Base-by-base conservation (phyloP, 2,797 vertebrate species). In the Menidia menidia region DNA sequence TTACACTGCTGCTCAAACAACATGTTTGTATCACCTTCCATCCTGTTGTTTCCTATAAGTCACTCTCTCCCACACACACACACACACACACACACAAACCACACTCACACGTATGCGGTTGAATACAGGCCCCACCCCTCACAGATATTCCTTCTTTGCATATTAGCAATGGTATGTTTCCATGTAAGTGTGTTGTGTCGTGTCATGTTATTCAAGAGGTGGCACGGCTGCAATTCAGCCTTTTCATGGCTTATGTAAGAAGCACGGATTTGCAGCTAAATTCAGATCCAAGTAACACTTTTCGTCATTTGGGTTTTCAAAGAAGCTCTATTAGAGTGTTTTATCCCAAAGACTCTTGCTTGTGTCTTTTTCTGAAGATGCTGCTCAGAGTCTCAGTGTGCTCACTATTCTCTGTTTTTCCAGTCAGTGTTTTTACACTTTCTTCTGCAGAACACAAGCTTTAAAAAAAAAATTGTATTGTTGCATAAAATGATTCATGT, bases 121-220 rank as follows among this genome's bases (percentile, higher is more conserved):
- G 3, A 54, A 62, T 14, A 52, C 51, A 56, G 53, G 25, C 42
- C 59, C 68, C 66, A 15, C 41, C 72, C 47, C 30, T 16, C 60
- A 35, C 9, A 2, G 1, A 51, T 10, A 9, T 51, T 57, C 11
- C 63, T 67, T 59, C 30, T 84, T 88, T 85, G 84, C 80, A 86
- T 85, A 60, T 71, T 61, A 68, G 65, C 48, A 59, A 33, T 10
- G 2, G 19, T 18, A 9, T 61, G 48, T 30, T 45, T 48, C 52
- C 52, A 2, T 4, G 14, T 16, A 39, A 6, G 15, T 43, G 19
- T 25, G 32, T 31, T 32, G 15, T 39, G 58, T 72, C 50, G 48
- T 31, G 64, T 73, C 45, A 64, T 31, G 41, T 33, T 55, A 15
- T 33, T 30, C 12, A 64, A 56, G 56, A 18, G 41, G 32, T 7